Evolutionary conservation across 2,797 vertebrate genomes (phyloP), one percentile per base, ranked within the genome.

Genomic region (Limosa lapponica): DNA sequence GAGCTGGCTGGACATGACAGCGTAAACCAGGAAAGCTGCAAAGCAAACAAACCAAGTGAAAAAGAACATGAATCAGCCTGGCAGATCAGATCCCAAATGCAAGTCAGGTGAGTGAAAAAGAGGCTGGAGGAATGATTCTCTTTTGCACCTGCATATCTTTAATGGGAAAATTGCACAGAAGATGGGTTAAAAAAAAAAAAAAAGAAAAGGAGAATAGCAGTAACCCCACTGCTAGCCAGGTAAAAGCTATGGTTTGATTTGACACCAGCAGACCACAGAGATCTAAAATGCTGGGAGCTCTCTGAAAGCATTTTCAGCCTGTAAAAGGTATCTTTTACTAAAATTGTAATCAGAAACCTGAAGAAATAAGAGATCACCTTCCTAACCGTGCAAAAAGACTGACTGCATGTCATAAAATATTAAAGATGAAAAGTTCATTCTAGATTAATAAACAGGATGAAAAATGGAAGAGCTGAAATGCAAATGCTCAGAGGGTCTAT

Each of bases 401-500:
- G 82, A 87, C 57, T 93, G 30, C 75, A 58, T 74, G 61, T 85
- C 79, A 78, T 92, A 79, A 93, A 92, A 82, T 73, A 83, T 71
- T 85, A 58, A 96, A 74, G 57, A 74, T 61, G 1, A 2, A 54
- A 92, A 78, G 44, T 92, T 85, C 41, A 55, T 92, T 85, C 61
- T 69, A 83, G 75, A 91, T 94, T 93, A 92, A 93, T 85, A 93
- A 95, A 93, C 44, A 57, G 30, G 65, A 82, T 94, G 65, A 89
- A 93, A 92, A 96, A 87, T 94, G 18, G 32, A 85, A 77, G 58
- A 83, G 51, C 43, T 94, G 58, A 94, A 87, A 75, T 66, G 28
- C 2, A 8, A 85, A 70, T 71, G 34, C 92, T 96, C 49, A 83
- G 67, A 94, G 67, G 39, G 65, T 67, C 82, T 80, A 37, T 79